Evolutionary conservation across 92 coral and sea anemone genomes (phyloP).

Genomic region (Montipora capitata): DNA sequence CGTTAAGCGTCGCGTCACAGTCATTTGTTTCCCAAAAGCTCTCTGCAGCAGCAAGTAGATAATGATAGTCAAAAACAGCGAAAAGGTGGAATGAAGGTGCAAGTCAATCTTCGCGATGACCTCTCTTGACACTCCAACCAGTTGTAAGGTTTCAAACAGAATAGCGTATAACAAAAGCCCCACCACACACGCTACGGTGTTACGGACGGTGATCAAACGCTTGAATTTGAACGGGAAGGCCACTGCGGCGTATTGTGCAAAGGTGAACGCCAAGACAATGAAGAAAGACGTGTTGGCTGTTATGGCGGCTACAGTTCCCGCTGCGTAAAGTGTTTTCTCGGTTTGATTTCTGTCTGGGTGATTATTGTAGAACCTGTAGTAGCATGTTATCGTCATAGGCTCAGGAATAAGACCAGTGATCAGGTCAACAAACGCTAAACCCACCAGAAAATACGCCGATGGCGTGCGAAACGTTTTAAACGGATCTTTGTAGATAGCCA

Average conservation of each 20-base stretch:
- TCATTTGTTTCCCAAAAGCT: constrained; percentile 52
- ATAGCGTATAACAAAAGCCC: constrained; percentile 60
- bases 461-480: constrained; percentile 80
- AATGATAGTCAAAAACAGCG: constrained; percentile 60
- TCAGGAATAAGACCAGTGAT: constrained; percentile 71
- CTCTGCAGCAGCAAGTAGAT: constrained; percentile 65
- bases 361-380: constrained; percentile 42
- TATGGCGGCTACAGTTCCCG: constrained; percentile 54
- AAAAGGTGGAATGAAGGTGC: constrained; percentile 69
- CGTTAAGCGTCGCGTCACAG: constrained; percentile 11
- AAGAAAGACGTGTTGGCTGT: constrained; percentile 73
- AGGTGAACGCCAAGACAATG: constrained; percentile 77
- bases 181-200: constrained; percentile 55
- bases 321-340: not conserved
- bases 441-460: constrained; percentile 70
- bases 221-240: constrained; percentile 78
- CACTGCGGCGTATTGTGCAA: constrained; percentile 73
- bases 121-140: constrained; percentile 50
- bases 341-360: constrained; percentile 22
- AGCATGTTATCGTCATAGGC: constrained; percentile 58
- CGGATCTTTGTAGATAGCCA: constrained; percentile 77
- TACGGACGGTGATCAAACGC: constrained; percentile 47
- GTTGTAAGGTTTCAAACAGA: constrained; percentile 40
- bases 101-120: constrained; percentile 54
- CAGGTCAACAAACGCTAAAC: constrained; percentile 73